Conservation (phyloP, 1,140 invertebrate genomes). For the Holotrichia oblita region DNA sequence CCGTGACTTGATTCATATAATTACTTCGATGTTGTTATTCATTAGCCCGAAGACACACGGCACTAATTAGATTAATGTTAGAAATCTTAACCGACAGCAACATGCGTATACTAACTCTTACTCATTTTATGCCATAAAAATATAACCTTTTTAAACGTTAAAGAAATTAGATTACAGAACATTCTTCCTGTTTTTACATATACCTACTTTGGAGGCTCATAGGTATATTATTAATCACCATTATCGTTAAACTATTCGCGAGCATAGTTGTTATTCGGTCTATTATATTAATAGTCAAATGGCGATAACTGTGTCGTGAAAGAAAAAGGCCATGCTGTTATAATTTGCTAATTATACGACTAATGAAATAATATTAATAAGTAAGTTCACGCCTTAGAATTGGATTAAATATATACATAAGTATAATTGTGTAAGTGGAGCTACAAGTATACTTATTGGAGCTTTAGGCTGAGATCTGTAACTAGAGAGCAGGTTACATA, state of each 20-base stretch:
- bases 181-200: background rate
- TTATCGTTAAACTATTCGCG: constrained; percentile 24
- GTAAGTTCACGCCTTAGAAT: too few relatives aligned
- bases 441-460: too few relatives aligned
- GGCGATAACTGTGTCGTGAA: too few relatives aligned
- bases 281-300: background rate
- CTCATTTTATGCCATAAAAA: background rate
- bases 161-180: background rate
- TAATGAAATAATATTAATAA: too few relatives aligned
- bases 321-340: too few relatives aligned
- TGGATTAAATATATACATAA: too few relatives aligned
- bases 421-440: too few relatives aligned
- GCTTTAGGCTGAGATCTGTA: too few relatives aligned
- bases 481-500: too few relatives aligned
- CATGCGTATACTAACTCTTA: background rate
- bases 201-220: background rate
- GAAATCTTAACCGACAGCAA: background rate
- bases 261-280: background rate
- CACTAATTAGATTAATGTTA: constrained; percentile 25
- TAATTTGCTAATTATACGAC: too few relatives aligned
- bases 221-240: constrained; percentile 1
- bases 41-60: background rate
- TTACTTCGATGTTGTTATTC: constrained; percentile 5
- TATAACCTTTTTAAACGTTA: background rate
- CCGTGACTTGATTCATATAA: constrained; percentile 22